Percentiles rank a stretch among this genome's conserved stretches.
Conservation (phyloP, 2,113 vertebrate genomes). For the Myotis yumanensis region DNA sequence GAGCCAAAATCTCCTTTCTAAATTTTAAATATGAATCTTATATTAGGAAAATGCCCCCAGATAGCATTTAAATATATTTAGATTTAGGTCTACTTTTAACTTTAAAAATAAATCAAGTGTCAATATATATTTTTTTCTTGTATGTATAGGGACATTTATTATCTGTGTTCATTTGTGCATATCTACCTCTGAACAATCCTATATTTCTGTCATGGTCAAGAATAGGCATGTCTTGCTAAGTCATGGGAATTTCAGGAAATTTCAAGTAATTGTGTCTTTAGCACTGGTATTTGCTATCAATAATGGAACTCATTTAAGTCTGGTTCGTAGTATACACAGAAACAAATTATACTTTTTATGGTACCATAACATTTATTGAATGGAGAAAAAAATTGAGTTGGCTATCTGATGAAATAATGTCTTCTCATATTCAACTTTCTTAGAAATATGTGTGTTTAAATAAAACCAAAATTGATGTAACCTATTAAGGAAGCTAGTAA, state of each 20-base stretch:
- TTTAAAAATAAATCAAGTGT: background rate
- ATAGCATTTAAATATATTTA: background rate
- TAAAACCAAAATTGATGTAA: background rate
- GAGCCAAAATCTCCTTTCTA: background rate
- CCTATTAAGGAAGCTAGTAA: background rate
- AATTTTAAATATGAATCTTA: background rate
- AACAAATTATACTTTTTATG: background rate
- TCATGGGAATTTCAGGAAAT: background rate
- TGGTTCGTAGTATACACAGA: background rate
- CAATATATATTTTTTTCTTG: background rate
- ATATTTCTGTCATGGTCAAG: background rate
- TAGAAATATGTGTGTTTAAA: background rate
- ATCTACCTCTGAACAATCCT: background rate
- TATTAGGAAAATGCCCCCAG: background rate
- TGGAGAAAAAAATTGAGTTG: background rate
- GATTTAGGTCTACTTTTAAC: background rate
- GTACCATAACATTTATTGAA: background rate
- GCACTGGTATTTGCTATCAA: background rate
- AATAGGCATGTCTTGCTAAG: background rate
- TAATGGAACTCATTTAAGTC: background rate
- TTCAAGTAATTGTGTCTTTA: background rate
- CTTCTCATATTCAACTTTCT: background rate
- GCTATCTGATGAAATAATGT: background rate
- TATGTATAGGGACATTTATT: fast-evolving
- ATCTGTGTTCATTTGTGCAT: background rate